Conservation (phyloP, 1,140 invertebrate species). For the Anadara kagoshimensis region DNA sequence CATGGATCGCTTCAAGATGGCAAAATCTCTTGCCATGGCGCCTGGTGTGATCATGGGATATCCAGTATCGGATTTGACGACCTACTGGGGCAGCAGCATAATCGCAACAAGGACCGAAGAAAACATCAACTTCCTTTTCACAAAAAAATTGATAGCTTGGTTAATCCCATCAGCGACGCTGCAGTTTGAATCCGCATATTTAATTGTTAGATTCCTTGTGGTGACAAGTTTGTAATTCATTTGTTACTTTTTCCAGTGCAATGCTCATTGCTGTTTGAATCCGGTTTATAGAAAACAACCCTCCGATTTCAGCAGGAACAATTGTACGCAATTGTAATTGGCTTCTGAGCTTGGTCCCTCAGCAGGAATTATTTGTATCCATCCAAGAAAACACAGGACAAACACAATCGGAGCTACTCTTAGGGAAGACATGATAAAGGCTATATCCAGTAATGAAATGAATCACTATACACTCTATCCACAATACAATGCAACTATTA, state of each 20-base stretch:
- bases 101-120: conserved; percentile 93
- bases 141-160: conserved; percentile 62
- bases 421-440: no score
- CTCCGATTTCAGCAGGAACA: conserved; percentile 34
- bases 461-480: no score
- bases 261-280: conserved; percentile 52
- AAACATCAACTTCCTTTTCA: conserved; percentile 79
- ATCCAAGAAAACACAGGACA: no score
- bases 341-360: no score
- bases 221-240: conserved; percentile 24
- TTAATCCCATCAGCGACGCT: conserved; percentile 54
- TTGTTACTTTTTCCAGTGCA: conserved; percentile 51
- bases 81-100: conserved; percentile 93
- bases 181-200: conserved; percentile 59
- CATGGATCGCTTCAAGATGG: conserved; percentile 61
- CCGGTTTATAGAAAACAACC: conserved; percentile 52
- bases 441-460: no score
- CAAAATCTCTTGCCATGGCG: conserved; percentile 88
- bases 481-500: no score
- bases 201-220: conserved; percentile 41
- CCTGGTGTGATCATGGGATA: conserved; percentile 91
- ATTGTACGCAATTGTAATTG: conserved; percentile 48
- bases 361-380: no score
- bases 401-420: no score
- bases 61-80: conserved; percentile 86